Conservation (phyloP, 1,140 invertebrate species). For the Hylaeus volcanicus region DNA sequence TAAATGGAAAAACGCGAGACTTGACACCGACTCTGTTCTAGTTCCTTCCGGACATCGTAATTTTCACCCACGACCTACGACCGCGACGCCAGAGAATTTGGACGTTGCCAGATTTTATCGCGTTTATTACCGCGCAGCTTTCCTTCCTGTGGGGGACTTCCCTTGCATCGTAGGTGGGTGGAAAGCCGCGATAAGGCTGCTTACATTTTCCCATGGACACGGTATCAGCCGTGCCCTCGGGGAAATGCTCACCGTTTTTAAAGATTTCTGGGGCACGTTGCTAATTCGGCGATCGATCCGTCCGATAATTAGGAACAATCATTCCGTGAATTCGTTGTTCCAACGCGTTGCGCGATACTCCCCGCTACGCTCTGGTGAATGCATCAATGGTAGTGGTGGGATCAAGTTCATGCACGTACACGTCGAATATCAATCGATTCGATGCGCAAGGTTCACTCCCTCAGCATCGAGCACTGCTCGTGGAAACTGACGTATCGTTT, state of each 20-base stretch:
- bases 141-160: neutral
- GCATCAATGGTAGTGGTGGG: too few species aligned
- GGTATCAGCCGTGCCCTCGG: neutral
- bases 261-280: neutral
- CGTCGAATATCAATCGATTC: too few species aligned
- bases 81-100: neutral
- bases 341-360: neutral
- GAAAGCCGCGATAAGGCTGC: constrained; percentile 2
- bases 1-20: too few species aligned
- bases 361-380: too few species aligned
- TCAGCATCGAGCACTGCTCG: too few species aligned
- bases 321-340: neutral
- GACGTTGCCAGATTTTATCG: constrained; percentile 36
- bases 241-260: neutral
- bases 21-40: neutral
- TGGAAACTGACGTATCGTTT: too few species aligned
- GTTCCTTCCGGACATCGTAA: constrained; percentile 6
- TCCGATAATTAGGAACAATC: neutral
- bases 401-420: too few species aligned
- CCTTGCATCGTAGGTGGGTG: neutral
- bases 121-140: neutral
- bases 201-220: neutral
- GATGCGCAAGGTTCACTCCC: too few species aligned
- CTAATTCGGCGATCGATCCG: neutral
- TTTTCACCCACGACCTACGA: neutral